phyloP scores from a whole-genome alignment of 2,888 invertebrate species.

The Laspeyria flexula region DNA sequence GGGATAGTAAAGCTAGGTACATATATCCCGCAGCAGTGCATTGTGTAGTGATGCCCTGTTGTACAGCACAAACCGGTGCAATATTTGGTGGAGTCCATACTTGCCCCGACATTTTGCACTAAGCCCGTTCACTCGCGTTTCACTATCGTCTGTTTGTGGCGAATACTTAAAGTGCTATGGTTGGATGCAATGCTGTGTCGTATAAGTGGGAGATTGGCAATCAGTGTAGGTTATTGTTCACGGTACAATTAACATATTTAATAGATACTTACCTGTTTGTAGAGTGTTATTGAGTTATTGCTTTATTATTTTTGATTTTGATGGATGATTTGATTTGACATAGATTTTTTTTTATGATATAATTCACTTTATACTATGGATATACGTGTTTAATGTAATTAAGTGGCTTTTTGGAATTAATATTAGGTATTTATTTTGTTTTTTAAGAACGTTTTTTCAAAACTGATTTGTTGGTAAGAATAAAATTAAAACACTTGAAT shows the following conservation, averaged over 20 bases:
- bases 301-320: no score
- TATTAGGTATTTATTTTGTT: no score
- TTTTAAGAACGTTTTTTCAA: no score
- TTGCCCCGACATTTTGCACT: conserved; percentile 53
- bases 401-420: no score
- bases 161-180: conserved; percentile 33
- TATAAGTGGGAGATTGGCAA: conserved; percentile 28
- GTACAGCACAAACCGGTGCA: conserved; percentile 80
- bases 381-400: no score
- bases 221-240: conserved; percentile 34
- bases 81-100: conserved; percentile 87
- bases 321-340: no score
- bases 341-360: no score
- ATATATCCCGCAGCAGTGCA: conserved; percentile 86
- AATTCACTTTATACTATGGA: no score
- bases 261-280: background rate
- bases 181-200: conserved; percentile 3
- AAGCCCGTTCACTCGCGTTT: conserved; percentile 30
- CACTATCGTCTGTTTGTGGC: conserved; percentile 31
- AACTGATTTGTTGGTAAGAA: no score
- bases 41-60: conserved; percentile 82
- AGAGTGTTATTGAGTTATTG: no score
- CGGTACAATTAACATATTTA: background rate
- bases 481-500: no score
- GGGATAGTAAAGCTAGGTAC: conserved; percentile 85